Evolutionary conservation across 1,140 invertebrate genomes (phyloP).

Genomic region (Euura lappo): DNA sequence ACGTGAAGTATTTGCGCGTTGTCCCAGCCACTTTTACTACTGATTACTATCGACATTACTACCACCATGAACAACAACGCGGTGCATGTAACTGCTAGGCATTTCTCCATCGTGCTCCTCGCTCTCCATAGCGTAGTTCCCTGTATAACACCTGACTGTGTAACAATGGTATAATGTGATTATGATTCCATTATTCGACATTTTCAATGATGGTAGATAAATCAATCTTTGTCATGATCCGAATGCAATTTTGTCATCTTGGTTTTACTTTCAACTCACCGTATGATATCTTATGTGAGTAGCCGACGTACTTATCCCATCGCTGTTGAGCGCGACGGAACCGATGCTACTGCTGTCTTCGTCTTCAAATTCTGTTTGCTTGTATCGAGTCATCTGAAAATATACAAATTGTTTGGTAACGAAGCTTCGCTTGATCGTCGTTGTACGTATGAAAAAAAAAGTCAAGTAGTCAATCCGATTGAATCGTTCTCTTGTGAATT

Average conservation of each 20-base stretch:
- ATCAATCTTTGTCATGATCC: background rate
- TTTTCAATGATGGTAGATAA: background rate
- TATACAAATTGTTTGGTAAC: too few relatives aligned
- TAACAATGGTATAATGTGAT: constrained; percentile 8
- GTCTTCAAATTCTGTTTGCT: constrained; percentile 83
- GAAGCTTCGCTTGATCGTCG: background rate
- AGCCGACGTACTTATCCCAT: constrained; percentile 72
- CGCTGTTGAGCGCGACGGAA: constrained; percentile 73
- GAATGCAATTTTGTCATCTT: too few relatives aligned
- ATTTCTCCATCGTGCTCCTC: constrained; percentile 65
- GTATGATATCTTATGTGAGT: constrained; percentile 83
- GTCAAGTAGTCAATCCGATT: too few relatives aligned
- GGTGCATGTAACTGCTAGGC: constrained; percentile 59
- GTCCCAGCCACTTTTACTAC: constrained; percentile 50
- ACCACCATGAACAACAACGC: constrained; percentile 70
- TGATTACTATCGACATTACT: constrained; percentile 58
- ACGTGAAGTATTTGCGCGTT: constrained; percentile 54
- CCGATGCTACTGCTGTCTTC: constrained; percentile 83
- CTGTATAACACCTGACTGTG: constrained; percentile 37
- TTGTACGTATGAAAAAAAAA: too few relatives aligned
- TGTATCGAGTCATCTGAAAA: constrained; percentile 85
- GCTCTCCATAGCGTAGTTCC: constrained; percentile 70
- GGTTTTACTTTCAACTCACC: constrained; percentile 57
- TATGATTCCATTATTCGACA: background rate
- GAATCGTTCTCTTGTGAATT: too few relatives aligned